Evolutionary conservation across 2,113 vertebrate genomes (phyloP), one percentile per base, ranked within the genome.

Genomic region (Noturus placidus): DNA sequence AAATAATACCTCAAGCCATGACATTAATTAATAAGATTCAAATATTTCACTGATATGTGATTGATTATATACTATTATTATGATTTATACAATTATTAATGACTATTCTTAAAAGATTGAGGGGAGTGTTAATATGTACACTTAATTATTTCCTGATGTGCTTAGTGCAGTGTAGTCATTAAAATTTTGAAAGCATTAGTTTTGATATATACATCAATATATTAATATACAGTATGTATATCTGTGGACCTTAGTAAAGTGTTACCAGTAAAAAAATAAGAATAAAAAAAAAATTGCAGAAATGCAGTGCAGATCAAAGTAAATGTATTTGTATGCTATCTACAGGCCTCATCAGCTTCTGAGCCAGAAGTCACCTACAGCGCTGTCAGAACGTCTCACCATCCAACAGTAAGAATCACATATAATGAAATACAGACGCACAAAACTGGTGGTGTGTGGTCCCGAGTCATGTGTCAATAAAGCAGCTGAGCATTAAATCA

Each of bases 351-450:
- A 57, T 42, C 63, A 42, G 61, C 38, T 42, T 56, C 77, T 81
- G 77, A 81, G 50, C 30, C 67, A 14, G 85, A 56, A 0, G 22
- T 81, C 15, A 80, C 77, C 30, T 87, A 81, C 85, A 87, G 77
- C 50, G 19, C 63, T 81, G 22, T 87, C 77, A n/a, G 1, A 30
- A 19, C 35, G 63, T 54, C 77, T 27, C 61, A 15, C 50, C 38
- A 65, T 67, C 46, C 76, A 56, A 17, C 19, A 67, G 76, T 79
- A 70, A 72, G 83, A 84, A 11, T 35, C 22, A 25, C 4, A 17
- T 33, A 22, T 50, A 42, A 67, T 19, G 15, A 84, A 69, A 30
- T 6, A 15, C 1, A 17, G 22, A 56, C 5, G 46, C 82, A 83
- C 25, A 61, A 46, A 82, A 38, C 5, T 13, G 13, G 13, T 13